These are phyloP conservation scores for Micropterix aruncella DNA, from an alignment of 2,888 invertebrate species.

Conservation along the genomic window DNA sequence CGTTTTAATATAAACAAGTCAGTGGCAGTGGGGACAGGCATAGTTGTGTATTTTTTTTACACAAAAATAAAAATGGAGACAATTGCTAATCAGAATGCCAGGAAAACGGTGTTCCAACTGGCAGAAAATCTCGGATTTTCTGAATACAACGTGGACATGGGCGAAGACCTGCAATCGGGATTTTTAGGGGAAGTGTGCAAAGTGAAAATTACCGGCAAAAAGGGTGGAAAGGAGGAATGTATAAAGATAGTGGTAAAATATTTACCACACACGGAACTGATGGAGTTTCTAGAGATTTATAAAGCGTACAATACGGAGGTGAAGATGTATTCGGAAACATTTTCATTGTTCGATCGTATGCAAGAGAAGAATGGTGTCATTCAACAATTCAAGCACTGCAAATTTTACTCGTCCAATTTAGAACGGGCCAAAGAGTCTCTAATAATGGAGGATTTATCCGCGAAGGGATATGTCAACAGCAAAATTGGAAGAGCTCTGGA, in stretches of 20 bases:
- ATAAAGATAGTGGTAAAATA: not conserved
- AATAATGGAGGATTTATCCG: not conserved
- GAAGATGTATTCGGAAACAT: not conserved
- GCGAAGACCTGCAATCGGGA: not conserved
- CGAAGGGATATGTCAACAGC: not conserved
- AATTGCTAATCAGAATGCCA: not conserved
- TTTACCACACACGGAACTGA: not conserved
- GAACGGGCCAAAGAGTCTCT: not conserved
- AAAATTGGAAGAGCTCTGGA: not conserved
- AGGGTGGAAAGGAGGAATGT: not conserved
- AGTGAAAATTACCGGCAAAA: not conserved
- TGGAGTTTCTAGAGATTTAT: not conserved
- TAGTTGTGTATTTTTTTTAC: too few relatives aligned
- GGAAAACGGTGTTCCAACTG: not conserved
- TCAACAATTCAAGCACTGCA: not conserved
- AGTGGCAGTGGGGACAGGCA: too few relatives aligned
- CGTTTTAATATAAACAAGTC: too few relatives aligned
- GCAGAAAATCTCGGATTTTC: not conserved
- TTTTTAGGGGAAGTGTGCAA: not conserved
- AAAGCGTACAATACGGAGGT: not conserved
- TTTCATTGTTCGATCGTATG: not conserved
- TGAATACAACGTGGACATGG: not conserved
- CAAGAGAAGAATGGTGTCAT: not conserved
- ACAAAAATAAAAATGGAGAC: not conserved
- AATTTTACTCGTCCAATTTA: not conserved